Conservation (phyloP, 1,140 invertebrate genomes). For the Nebria ingens region DNA sequence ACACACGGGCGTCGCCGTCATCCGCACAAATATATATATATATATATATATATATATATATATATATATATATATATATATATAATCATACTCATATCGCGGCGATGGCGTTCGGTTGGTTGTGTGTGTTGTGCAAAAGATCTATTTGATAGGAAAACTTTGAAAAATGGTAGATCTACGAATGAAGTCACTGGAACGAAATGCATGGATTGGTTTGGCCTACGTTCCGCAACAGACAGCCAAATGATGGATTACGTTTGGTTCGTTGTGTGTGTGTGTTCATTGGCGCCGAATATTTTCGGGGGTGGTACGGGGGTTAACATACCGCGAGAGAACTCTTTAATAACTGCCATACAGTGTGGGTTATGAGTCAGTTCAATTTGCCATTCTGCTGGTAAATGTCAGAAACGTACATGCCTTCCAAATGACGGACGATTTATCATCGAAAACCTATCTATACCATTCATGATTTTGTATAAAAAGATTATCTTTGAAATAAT, state of each 20-base stretch:
- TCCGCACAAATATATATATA: too few species aligned
- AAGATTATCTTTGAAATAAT: too few species aligned
- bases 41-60: too few species aligned
- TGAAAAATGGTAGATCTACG: neutral
- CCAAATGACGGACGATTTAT: neutral
- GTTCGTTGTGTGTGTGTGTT: too few species aligned
- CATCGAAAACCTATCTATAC: neutral
- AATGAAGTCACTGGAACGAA: neutral
- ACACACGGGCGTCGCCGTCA: too few species aligned
- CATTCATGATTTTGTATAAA: neutral
- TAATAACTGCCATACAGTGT: slow-evolving; percentile 4
- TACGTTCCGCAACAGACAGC: neutral
- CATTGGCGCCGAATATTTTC: neutral
- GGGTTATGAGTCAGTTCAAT: slow-evolving; percentile 5
- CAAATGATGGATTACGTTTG: neutral
- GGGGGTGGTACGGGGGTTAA: neutral
- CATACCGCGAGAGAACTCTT: too few species aligned
- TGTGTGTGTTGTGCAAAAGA: neutral
- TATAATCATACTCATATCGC: too few species aligned
- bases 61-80: too few species aligned
- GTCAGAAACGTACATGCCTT: slow-evolving; percentile 1
- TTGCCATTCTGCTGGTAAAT: slow-evolving; percentile 3
- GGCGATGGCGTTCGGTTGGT: too few species aligned
- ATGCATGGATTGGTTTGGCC: neutral
- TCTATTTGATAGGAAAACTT: neutral